Evolutionary conservation across 2,113 vertebrate genomes (phyloP).

Genomic region (Tachuris rubrigastra): DNA sequence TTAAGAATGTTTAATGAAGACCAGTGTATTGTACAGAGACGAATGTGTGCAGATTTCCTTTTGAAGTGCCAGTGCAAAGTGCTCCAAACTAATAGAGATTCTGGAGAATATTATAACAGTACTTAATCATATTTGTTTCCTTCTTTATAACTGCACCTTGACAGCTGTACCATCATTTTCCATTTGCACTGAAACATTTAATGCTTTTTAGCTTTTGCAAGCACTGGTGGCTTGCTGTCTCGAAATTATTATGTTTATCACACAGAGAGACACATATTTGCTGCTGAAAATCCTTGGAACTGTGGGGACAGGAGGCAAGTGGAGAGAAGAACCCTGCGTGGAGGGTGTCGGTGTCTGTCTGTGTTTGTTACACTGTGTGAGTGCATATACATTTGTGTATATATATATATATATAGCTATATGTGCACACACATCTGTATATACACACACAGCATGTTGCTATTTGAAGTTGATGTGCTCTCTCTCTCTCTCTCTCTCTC

Average conservation of each 20-base stretch:
- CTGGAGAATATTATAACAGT: constrained; percentile 43
- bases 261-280: constrained; percentile 75
- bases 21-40: constrained; percentile 65
- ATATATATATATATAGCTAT: constrained; percentile 15
- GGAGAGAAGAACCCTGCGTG: constrained; percentile 21
- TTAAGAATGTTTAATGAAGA: constrained; percentile 66
- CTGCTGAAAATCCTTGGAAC: constrained; percentile 77
- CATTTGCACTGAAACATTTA: constrained; percentile 79
- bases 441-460: constrained; percentile 5
- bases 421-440: constrained; percentile 27
- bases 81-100: constrained; percentile 58
- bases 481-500: background rate
- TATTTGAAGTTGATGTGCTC: constrained; percentile 11
- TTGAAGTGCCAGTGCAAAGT: constrained; percentile 62
- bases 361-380: constrained; percentile 7
- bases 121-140: constrained; percentile 53
- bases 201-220: constrained; percentile 76
- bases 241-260: constrained; percentile 76
- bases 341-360: constrained; percentile 20
- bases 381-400: constrained; percentile 57
- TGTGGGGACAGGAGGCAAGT: constrained; percentile 46
- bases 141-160: constrained; percentile 70
- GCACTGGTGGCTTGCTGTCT: constrained; percentile 82
- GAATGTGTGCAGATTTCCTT: constrained; percentile 53
- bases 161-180: constrained; percentile 62